Evolutionary conservation across 2,797 vertebrate genomes (phyloP).

Genomic region (Ambastaia sidthimunki): DNA sequence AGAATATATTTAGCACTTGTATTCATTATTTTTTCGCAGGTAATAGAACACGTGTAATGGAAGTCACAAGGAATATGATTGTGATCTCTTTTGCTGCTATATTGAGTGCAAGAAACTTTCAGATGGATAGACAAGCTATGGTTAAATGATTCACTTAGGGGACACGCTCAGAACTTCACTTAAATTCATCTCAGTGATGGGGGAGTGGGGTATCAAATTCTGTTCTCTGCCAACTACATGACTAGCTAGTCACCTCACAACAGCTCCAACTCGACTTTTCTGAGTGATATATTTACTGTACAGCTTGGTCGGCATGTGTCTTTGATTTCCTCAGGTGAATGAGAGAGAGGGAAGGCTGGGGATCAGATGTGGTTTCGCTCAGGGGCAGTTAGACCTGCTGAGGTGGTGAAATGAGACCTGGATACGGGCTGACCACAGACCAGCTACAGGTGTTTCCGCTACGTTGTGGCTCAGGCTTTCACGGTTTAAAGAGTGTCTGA

Average conservation of each 20-base stretch:
- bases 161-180: conserved; percentile 27
- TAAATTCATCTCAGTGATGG: conserved; percentile 25
- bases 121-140: conserved; percentile 44
- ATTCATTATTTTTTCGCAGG: conserved; percentile 51
- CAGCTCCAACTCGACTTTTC: background rate
- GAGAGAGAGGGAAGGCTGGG: background rate
- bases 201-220: conserved; percentile 21
- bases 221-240: background rate
- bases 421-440: conserved; percentile 31
- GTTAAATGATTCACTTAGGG: conserved; percentile 36
- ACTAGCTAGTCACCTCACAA: conserved; percentile 16
- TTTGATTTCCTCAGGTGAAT: conserved; percentile 40
- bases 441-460: conserved; percentile 19
- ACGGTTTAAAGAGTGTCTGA: background rate
- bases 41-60: conserved; percentile 49
- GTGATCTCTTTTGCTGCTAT: conserved; percentile 37
- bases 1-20: conserved; percentile 54
- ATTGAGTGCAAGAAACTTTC: conserved; percentile 46
- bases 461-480: conserved; percentile 15
- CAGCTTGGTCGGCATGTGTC: conserved; percentile 17
- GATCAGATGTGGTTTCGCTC: conserved; percentile 32
- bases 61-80: conserved; percentile 48
- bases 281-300: conserved; percentile 1
- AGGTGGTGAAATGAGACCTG: conserved; percentile 23
- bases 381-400: conserved; percentile 25